phyloP scores from a whole-genome alignment of 2,888 invertebrate genomes.

The Itoplectis maculator region DNA sequence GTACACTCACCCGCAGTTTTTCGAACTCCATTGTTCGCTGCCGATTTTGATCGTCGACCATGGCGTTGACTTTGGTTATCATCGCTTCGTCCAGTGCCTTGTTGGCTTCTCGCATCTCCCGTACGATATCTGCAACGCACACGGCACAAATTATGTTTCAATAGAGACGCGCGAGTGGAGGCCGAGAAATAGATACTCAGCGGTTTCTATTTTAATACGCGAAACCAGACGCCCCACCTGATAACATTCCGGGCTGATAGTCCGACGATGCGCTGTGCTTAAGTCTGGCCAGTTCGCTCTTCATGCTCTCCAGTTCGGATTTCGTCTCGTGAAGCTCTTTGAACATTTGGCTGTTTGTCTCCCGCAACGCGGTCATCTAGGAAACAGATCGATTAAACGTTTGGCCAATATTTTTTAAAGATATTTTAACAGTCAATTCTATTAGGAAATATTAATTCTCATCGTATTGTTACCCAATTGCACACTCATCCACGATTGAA shows the following conservation, averaged over 20 bases:
- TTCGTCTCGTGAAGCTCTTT: slow-evolving; percentile 91
- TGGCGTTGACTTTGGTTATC: slow-evolving; percentile 79
- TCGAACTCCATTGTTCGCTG: slow-evolving; percentile 77
- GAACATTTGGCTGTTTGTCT: slow-evolving; percentile 90
- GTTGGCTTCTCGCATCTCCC: slow-evolving; percentile 83
- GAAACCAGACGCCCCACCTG: slow-evolving; percentile 75
- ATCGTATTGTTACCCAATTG: background rate
- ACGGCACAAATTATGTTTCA: background rate
- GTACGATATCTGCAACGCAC: slow-evolving; percentile 79
- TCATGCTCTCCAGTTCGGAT: slow-evolving; percentile 85
- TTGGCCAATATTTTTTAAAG: background rate
- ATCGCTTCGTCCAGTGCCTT: slow-evolving; percentile 81
- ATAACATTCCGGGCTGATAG: slow-evolving; percentile 84
- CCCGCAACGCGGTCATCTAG: slow-evolving; percentile 86
- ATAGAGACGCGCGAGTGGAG: background rate
- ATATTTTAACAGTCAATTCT: no score
- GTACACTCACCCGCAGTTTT: slow-evolving; percentile 77
- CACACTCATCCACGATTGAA: background rate
- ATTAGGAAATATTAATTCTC: no score
- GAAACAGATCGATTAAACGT: slow-evolving; percentile 36
- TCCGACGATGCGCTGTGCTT: slow-evolving; percentile 78
- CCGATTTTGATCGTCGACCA: slow-evolving; percentile 78
- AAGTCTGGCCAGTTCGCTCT: slow-evolving; percentile 77
- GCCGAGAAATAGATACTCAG: background rate
- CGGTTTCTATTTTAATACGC: slow-evolving; percentile 30